Percentiles rank a stretch among this genome's conserved stretches.
phyloP scores from a whole-genome alignment of 2,113 vertebrate species.

The Craseonycteris thonglongyai region DNA sequence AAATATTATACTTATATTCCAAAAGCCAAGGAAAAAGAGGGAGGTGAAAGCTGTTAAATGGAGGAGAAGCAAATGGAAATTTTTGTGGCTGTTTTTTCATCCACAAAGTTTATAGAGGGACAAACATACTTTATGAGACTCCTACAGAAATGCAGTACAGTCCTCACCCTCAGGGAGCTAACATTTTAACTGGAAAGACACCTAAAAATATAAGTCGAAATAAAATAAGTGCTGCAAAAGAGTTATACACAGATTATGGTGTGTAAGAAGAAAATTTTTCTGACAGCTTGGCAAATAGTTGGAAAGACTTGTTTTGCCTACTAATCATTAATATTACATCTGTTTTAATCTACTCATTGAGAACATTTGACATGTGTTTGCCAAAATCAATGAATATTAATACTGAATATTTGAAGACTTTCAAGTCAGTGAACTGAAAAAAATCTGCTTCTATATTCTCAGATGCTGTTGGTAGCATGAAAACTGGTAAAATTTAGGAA shows the following conservation, averaged over 20 bases:
- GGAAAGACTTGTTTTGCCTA: background rate
- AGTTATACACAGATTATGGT: background rate
- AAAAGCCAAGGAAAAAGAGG: conserved; percentile 24
- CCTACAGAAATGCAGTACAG: background rate
- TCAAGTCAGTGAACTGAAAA: conserved; percentile 3
- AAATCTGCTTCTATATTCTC: background rate
- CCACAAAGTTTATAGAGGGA: background rate
- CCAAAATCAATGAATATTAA: conserved; percentile 32
- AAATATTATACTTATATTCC: conserved; percentile 52
- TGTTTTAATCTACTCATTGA: background rate
- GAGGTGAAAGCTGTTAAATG: background rate
- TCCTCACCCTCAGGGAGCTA: background rate
- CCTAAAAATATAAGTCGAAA: background rate
- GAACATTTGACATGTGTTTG: background rate
- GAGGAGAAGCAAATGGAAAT: conserved; percentile 8
- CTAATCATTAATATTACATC: background rate
- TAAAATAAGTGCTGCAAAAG: background rate
- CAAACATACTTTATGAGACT: background rate
- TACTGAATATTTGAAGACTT: background rate
- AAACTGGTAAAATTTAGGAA: background rate
- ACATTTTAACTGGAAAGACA: background rate
- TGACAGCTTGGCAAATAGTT: background rate
- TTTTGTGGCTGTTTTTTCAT: background rate
- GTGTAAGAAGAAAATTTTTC: background rate
- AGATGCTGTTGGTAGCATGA: background rate